Conservation (phyloP, 2,888 invertebrate genomes). For the Eristalis tenax region DNA sequence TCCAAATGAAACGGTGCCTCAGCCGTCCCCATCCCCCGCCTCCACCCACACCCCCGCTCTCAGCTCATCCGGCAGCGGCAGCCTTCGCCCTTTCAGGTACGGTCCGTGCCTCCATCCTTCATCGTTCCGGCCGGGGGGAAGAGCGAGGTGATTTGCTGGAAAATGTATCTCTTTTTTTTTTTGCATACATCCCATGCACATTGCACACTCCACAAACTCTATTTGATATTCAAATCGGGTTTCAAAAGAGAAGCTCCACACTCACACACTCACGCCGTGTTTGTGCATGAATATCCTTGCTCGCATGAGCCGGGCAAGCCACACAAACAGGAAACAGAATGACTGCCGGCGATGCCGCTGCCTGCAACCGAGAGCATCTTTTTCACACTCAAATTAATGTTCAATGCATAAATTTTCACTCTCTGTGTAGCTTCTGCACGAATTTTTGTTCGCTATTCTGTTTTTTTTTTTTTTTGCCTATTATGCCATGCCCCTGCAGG, state of each 20-base stretch:
- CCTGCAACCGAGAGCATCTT: slow-evolving; percentile 50
- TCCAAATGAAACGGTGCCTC: slow-evolving; percentile 44
- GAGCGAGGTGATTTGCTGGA: slow-evolving; percentile 9
- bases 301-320: slow-evolving; percentile 3
- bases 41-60: too few relatives aligned
- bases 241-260: slow-evolving; percentile 49
- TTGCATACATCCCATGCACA: neutral
- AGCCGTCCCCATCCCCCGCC: neutral
- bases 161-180: slow-evolving; percentile 29
- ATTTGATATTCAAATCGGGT: slow-evolving; percentile 69
- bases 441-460: slow-evolving; percentile 23
- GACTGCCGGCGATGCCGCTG: neutral
- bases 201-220: slow-evolving; percentile 26
- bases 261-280: slow-evolving; percentile 3
- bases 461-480: neutral
- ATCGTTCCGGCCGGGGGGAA: neutral
- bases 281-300: slow-evolving; percentile 60
- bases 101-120: neutral
- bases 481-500: neutral
- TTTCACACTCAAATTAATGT: slow-evolving; percentile 72
- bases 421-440: neutral
- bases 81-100: neutral
- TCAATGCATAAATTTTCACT: slow-evolving; percentile 71
- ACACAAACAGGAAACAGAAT: slow-evolving; percentile 61
- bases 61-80: neutral